A percentile compares a stretch with the other conserved stretches of the same genome.
phyloP scores from a whole-genome alignment of 1,140 invertebrate species.

The Drosophila arawakana region DNA sequence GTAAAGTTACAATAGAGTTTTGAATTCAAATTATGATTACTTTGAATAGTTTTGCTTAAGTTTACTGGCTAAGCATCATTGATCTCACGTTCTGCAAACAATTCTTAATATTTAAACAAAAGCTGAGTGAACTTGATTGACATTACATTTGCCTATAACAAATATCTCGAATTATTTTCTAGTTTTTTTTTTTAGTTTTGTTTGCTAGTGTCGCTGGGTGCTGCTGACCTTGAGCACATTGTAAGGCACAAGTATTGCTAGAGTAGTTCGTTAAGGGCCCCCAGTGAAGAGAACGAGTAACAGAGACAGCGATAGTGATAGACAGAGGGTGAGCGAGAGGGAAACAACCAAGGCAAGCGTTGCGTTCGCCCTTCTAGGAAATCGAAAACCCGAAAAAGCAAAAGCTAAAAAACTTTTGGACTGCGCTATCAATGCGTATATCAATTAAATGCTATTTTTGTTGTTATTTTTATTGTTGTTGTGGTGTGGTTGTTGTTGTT shows the following conservation, averaged over 20 bases:
- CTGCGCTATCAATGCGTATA: constrained; percentile 71
- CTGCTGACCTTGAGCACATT: constrained; percentile 39
- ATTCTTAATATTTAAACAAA: constrained; percentile 14
- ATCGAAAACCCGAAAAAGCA: constrained; percentile 17
- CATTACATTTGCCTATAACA: constrained; percentile 34
- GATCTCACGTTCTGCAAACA: constrained; percentile 10
- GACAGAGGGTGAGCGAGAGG: neutral
- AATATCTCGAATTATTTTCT: constrained; percentile 11
- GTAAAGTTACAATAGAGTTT: neutral
- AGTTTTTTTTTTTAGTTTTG: constrained; percentile 11
- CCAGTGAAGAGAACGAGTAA: constrained; percentile 19
- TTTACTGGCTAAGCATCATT: neutral
- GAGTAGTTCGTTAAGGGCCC: constrained; percentile 50
- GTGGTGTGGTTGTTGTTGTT: constrained; percentile 39
- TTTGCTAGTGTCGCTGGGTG: constrained; percentile 15
- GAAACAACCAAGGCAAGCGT: constrained; percentile 32
- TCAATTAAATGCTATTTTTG: constrained; percentile 59
- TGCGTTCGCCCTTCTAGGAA: constrained; percentile 48
- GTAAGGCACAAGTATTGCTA: constrained; percentile 12
- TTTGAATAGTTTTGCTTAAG: neutral
- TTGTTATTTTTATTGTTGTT: constrained; percentile 40
- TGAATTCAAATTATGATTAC: neutral
- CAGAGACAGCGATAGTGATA: neutral
- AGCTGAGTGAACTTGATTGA: constrained; percentile 19
- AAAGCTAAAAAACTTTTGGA: constrained; percentile 27